Evolutionary conservation across 2,113 vertebrate species (phyloP), one percentile per base, ranked within the genome.

Genomic region (Notothenia rossii): DNA sequence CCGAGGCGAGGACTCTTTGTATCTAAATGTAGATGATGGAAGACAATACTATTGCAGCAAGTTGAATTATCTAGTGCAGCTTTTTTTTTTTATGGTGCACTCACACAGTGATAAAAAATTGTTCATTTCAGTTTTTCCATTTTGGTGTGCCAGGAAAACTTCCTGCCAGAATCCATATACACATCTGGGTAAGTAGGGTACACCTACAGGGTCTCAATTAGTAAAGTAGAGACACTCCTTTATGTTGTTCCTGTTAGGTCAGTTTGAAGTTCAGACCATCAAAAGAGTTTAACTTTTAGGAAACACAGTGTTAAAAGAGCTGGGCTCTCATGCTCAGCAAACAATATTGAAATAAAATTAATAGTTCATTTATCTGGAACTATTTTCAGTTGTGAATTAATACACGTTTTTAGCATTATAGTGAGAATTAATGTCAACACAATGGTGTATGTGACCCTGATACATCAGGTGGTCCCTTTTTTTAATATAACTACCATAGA

Each of bases 191-290:
- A 87, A 86, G 65, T 62, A 82, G 89, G 68, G 17, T 77, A 66
- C 79, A 80, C 86, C 85, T 89, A 80, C 76, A 78, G 85, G 76
- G 85, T 84, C 54, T 84, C 87, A 88, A 86, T 88, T 91, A 89
- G 79, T 14, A 22, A 58, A 48, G 22, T 53, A 61, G 51, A 58
- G 81, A 68, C 65, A 70, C 66, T 86, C 86, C 77, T 84, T 69
- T 55, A 58, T 83, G 64, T 54, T 88, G 62, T 71, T 68, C 50
- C 29, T 10, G 69, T 51, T 55, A 67, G 43, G 20, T 66, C 36
- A 2, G 20, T 60, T 67, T 63, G 40, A 36, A 54, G 29, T 51
- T 75, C 40, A 67, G 20, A 49, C 72, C 33, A 79, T 29, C 33
- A 20, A 10, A 67, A 11, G 2, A 64, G 33, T 14, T 14, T 20